Conservation (phyloP, 2,113 vertebrate species). For the Seriola dumerili region DNA sequence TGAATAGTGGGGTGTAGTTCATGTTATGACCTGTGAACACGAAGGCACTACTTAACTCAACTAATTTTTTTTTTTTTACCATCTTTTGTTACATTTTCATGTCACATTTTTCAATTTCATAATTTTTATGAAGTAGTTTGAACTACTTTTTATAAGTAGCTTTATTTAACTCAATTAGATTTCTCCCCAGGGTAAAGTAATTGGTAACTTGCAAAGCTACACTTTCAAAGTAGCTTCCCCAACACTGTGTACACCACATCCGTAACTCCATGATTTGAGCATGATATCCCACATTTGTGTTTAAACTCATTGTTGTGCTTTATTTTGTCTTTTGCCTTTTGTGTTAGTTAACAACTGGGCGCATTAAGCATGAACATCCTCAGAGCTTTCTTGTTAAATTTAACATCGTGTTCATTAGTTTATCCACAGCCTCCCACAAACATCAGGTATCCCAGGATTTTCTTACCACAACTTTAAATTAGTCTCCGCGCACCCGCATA, state of each 20-base stretch:
- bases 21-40: no score
- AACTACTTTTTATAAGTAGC: no score
- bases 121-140: no score
- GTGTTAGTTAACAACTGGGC: conserved; percentile 29
- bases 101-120: no score
- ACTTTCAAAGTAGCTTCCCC: no score
- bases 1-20: no score
- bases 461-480: conserved; percentile 39
- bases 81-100: no score
- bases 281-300: conserved; percentile 31
- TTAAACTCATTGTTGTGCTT: conserved; percentile 24
- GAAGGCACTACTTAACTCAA: no score
- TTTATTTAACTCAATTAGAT: no score
- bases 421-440: conserved; percentile 11
- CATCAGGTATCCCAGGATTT: conserved; percentile 29
- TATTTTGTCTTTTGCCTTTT: conserved; percentile 26
- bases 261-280: conserved; percentile 36
- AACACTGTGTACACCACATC: conserved; percentile 10
- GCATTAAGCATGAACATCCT: conserved; percentile 13
- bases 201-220: no score
- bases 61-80: no score
- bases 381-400: conserved; percentile 20
- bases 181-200: no score
- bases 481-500: conserved; percentile 24
- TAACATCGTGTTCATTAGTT: background rate